Evolutionary conservation across 1,140 invertebrate genomes (phyloP), one percentile per base, ranked within the genome.

Genomic region (Drosophila pseudoobscura): DNA sequence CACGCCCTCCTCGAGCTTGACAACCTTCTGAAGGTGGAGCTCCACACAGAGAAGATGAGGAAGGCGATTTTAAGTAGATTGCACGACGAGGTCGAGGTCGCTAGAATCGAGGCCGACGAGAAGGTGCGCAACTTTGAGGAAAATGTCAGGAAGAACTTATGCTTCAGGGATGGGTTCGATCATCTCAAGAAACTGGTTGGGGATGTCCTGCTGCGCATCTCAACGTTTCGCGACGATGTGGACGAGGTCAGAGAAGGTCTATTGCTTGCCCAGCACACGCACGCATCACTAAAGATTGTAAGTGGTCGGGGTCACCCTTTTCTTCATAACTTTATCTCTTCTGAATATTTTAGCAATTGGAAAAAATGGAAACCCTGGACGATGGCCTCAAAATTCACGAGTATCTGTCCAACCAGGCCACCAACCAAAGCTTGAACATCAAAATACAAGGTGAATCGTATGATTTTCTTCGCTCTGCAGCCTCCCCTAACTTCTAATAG

Each of bases 371-470:
- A 9, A 47, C 56, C 24, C 24, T 70, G 11, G 70, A 50, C 7
- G 8, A 20, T 5, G 76, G 65, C n/a, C 15, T 75, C 2, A 35
- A 26, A 1, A 41, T 83, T 26, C 31, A 15, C 1, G 68, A 78
- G 2, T 82, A 62, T 63, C 9, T 82, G 1, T 4, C 46, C 13
- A 41, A 49, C 9, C 59, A 75, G 9, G 43, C 29, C 0, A 15
- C 50, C 0, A 47, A 17, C 0, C 17, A 60, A 8, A 1, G 17
- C 0, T 15, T 82, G 1, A 1, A 0, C 1, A 2, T 3, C 0
- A 82, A 83, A 20, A 56, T 83, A 17, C 1, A 20, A 11, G 76
- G 76, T 78, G 41, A 8, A 15, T 39, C 1, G 7, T 11, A 6
- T 17, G 6, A 35, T 3, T 2, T 35, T 9, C 8, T 8, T 3